A percentile compares a stretch with the other conserved stretches of the same genome.
These are phyloP conservation scores for Ectropis crepuscularia DNA, from an alignment of 2,888 invertebrate genomes.

Conservation along the genomic window DNA sequence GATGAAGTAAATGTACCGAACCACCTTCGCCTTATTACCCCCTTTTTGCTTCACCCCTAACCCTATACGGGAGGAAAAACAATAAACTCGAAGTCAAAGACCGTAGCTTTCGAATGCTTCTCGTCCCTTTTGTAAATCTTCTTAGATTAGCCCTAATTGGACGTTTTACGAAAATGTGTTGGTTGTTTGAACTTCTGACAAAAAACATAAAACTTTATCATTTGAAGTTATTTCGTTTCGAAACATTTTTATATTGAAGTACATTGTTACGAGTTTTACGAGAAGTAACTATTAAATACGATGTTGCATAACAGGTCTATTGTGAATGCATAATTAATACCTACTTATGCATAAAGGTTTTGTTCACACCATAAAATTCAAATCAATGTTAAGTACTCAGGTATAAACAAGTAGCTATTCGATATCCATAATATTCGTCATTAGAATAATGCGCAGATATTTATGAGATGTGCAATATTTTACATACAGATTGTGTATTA, in stretches of 20 bases:
- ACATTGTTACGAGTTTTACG: not conserved
- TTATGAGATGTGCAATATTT: not conserved
- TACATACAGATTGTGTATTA: not conserved
- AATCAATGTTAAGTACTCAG: conserved; percentile 7
- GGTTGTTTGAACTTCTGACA: not conserved
- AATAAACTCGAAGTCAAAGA: conserved; percentile 12
- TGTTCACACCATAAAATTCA: conserved; percentile 15
- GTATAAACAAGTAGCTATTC: not conserved
- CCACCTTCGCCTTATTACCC: no score
- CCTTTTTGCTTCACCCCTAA: no score
- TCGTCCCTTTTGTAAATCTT: conserved; percentile 10
- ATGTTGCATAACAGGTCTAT: conserved; percentile 4
- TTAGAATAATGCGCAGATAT: conserved; percentile 10
- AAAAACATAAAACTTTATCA: not conserved
- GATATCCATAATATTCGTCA: not conserved
- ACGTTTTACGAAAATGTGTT: conserved; percentile 3
- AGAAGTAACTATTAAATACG: not conserved
- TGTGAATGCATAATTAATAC: conserved; percentile 4
- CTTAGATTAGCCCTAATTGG: conserved; percentile 1
- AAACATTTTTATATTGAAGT: not conserved
- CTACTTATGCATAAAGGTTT: conserved; percentile 5
- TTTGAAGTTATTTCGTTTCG: not conserved
- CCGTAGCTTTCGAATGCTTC: conserved; percentile 2
- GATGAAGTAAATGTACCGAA: no score
- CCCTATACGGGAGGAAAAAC: conserved; percentile 6